Evolutionary conservation across 2,113 vertebrate species (phyloP), one percentile per base, ranked within the genome.

Genomic region (Platichthys flesus): DNA sequence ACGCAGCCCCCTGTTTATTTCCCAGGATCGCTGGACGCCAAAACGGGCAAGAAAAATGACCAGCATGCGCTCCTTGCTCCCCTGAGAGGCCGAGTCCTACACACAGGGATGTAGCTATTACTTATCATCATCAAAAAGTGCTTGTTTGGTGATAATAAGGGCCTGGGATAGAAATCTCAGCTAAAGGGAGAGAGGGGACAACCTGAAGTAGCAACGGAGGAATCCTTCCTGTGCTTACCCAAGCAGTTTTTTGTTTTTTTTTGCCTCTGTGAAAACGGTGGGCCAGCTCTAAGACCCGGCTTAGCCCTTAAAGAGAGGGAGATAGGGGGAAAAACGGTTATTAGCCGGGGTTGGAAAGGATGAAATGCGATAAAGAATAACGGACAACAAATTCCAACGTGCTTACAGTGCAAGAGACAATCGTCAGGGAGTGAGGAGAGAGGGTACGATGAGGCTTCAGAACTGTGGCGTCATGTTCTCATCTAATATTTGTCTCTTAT

Each of bases 71-170:
- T 63, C 72, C 75, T 81, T 76, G 82, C 71, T 94, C 92, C 92
- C 91, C 67, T 13, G 85, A 92, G 92, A 86, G 79, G 85, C 40
- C 74, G 67, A 87, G 84, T 91, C 85, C 85, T 91, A 76, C 90
- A 89, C 85, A 82, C 83, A 76, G 83, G 89, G 91, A 93, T 88
- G 90, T 86, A 79, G 84, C 90, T 91, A 93, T 93, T 92, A 93
- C 91, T 94, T 91, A 93, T 94, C 90, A 90, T 91, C 90, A 91
- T 92, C 90, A 93, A 93, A 94, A 94, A 94, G 89, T 90, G 91
- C 89, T 93, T 92, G 92, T 91, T 93, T 90, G 85, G 86, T 93
- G 89, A 94, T 91, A 92, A 92, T 92, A 93, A 93, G 84, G 86
- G 86, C 79, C 89, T 78, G 74, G 85, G 88, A 93, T 87, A 90